Percentiles rank a stretch among this genome's conserved stretches.
Evolutionary conservation across 2,888 invertebrate genomes (phyloP).

Genomic region (Spodoptera picta): DNA sequence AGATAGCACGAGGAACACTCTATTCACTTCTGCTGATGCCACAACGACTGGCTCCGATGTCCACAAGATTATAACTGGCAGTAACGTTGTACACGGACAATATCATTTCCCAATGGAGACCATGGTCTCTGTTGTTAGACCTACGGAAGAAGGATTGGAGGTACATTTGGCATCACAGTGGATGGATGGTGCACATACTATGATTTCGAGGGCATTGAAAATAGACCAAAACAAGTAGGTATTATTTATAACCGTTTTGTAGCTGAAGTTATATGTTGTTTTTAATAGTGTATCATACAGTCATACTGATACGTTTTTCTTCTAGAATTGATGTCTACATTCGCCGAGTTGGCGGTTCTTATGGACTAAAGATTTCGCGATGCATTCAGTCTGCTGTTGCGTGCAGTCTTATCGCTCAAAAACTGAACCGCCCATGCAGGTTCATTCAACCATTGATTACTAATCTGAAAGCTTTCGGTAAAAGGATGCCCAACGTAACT

Average conservation of each 20-base stretch:
- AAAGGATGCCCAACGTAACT: constrained; percentile 78
- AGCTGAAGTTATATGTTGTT: too few species aligned
- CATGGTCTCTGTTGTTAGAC: constrained; percentile 89
- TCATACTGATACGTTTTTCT: not conserved
- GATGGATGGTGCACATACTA: constrained; percentile 86
- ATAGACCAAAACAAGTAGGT: constrained; percentile 77
- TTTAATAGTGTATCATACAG: too few species aligned
- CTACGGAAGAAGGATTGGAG: constrained; percentile 91
- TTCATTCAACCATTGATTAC: constrained; percentile 89
- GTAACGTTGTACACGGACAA: constrained; percentile 86
- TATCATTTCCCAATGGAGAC: constrained; percentile 93
- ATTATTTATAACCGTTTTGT: too few species aligned
- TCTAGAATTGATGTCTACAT: constrained; percentile 89
- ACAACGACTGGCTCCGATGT: constrained; percentile 33
- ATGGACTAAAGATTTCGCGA: constrained; percentile 92
- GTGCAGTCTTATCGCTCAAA: constrained; percentile 90
- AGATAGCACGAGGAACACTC: constrained; percentile 22
- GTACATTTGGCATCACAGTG: constrained; percentile 89
- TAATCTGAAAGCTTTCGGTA: constrained; percentile 89
- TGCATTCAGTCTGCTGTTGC: constrained; percentile 87
- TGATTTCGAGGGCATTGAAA: constrained; percentile 83
- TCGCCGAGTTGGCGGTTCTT: constrained; percentile 78
- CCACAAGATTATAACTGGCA: constrained; percentile 61
- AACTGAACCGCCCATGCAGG: constrained; percentile 90
- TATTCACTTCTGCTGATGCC: constrained; percentile 11